Conservation (phyloP, 2,113 vertebrate species). For the Lipotes vexillifer region DNA sequence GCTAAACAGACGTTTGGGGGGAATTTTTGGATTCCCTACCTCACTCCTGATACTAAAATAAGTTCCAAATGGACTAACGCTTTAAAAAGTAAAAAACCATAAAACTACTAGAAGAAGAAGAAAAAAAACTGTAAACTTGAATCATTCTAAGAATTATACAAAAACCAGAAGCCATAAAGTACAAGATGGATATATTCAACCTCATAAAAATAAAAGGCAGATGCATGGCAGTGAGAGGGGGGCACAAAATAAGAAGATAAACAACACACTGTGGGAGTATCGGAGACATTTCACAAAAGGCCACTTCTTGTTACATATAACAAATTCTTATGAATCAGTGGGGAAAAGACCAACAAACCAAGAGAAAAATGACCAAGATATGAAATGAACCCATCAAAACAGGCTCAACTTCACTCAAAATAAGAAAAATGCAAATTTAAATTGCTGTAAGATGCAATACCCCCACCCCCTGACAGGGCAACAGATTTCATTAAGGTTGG, state of each 20-base stretch:
- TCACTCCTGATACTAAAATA: conserved; percentile 1
- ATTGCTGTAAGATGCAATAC: background rate
- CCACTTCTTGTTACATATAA: background rate
- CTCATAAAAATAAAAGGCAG: conserved; percentile 7
- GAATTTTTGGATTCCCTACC: background rate
- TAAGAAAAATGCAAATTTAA: background rate
- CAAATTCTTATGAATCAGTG: background rate
- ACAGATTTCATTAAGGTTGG: background rate
- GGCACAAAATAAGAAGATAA: background rate
- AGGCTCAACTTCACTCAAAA: background rate
- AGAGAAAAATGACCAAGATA: background rate
- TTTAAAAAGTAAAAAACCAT: conserved; percentile 29
- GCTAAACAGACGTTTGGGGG: background rate
- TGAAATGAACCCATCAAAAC: background rate
- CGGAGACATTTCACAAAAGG: background rate
- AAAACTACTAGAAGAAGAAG: background rate
- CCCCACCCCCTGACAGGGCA: fast-evolving
- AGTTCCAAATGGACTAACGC: background rate
- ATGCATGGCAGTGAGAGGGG: background rate
- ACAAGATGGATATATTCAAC: background rate
- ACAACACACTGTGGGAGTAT: background rate
- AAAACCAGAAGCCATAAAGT: conserved; percentile 32
- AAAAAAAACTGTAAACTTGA: background rate
- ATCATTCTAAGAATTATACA: conserved; percentile 58
- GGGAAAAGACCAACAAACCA: background rate